Base-by-base conservation (phyloP, 2,113 vertebrate genomes). In the Sylvietta virens region DNA sequence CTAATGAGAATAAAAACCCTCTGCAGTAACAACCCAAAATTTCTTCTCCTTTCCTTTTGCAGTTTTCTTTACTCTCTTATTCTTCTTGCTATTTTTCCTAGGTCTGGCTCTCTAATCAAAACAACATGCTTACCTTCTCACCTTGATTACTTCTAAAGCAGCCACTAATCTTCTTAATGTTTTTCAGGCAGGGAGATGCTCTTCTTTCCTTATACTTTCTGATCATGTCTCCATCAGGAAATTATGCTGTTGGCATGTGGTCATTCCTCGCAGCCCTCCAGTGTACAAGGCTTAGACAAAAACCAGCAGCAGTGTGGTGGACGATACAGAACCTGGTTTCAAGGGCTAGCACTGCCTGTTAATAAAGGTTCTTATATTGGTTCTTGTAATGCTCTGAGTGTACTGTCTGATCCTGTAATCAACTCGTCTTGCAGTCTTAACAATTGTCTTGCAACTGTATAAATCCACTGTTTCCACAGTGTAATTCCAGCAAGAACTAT, bases 41-140 rank as follows among this genome's bases (percentile, higher is more conserved):
- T 45, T 54, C 0, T 18, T 76, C 48, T 84, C 17, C 40, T 61
- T 72, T 44, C 35, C 44, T 77, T 79, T 35, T 37, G 47, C 60
- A 81, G 48, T 93, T 85, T 87, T 88, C 50, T 73, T 90, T 16
- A 17, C 31, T 70, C 66, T 77, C 30, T 35, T 47, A 19, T 51
- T 88, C 35, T 39, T 85, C 42, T 73, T 33, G 23, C 31, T 77
- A 27, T 77, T 95, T 86, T 86, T 66, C 51, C 28, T 80, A 57
- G 28, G 64, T 77, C 94, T 91, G 74, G 33, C 20, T 42, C 76
- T 84, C 58, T 80, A 85, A 91, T 77, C 81, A 88, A 94, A 93
- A 81, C 64, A 94, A 67, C 39, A 61, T 40, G 51, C 74, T 90
- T 82, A 94, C 78, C 81, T 91, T 88, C 19, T 80, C 51, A 37